Conservation (phyloP, 2,113 vertebrate genomes). For the Ictalurus punctatus region DNA sequence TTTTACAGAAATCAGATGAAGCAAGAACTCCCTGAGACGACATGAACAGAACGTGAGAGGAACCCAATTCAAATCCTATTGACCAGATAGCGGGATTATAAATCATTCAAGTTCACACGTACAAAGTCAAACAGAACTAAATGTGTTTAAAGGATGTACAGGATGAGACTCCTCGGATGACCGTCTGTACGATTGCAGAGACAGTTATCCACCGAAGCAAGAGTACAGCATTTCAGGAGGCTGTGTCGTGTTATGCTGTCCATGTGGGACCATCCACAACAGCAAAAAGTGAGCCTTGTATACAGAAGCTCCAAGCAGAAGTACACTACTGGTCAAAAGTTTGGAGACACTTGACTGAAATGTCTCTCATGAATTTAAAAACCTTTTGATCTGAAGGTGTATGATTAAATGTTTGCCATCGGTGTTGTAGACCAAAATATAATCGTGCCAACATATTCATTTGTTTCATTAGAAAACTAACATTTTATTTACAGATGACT, state of each 20-base stretch:
- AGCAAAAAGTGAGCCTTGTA: background rate
- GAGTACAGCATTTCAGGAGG: background rate
- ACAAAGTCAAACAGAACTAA: background rate
- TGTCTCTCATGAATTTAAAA: too few species aligned
- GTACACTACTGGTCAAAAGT: too few species aligned
- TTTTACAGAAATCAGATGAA: background rate
- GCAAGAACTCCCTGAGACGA: background rate
- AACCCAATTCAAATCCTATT: background rate
- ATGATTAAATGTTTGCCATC: too few species aligned
- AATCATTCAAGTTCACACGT: background rate
- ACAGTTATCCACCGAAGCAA: background rate
- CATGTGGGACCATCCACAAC: background rate
- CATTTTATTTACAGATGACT: too few species aligned
- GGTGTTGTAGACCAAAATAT: too few species aligned
- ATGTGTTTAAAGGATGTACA: background rate
- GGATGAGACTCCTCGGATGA: background rate
- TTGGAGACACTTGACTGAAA: too few species aligned
- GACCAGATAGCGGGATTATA: background rate
- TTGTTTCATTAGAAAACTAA: too few species aligned
- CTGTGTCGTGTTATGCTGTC: background rate
- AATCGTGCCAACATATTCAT: too few species aligned
- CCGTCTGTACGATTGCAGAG: background rate
- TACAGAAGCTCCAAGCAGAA: background rate
- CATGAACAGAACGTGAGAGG: background rate
- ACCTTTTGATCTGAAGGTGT: too few species aligned